Evolutionary conservation across 2,113 vertebrate species (phyloP).

Genomic region (Myanophis thanlyinensis): DNA sequence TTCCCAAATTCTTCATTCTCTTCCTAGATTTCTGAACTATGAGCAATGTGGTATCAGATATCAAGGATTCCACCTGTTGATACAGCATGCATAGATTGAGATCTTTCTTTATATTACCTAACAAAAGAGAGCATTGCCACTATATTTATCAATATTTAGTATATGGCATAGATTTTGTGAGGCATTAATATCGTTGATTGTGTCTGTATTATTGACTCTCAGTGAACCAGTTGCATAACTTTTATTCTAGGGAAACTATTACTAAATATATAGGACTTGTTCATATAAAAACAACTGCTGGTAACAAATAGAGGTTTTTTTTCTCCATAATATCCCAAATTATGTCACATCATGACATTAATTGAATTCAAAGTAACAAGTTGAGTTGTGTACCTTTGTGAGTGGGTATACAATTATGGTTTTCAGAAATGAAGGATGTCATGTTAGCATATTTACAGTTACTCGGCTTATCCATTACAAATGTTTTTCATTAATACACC

Average conservation of each 20-base stretch:
- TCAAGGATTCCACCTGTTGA: background rate
- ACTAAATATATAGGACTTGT: background rate
- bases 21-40: background rate
- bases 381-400: background rate
- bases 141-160: background rate
- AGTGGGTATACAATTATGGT: background rate
- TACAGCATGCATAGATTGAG: background rate
- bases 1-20: background rate
- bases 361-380: background rate
- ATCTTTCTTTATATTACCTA: background rate
- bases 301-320: background rate
- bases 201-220: background rate
- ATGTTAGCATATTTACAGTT: background rate
- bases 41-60: background rate
- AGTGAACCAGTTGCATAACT: background rate
- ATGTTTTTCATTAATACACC: background rate
- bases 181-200: background rate
- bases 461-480: background rate
- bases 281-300: background rate
- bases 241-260: background rate
- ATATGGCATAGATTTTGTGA: background rate
- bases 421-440: background rate
- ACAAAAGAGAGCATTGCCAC: background rate
- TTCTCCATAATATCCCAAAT: background rate
- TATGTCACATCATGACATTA: background rate